Percentiles rank a stretch among this genome's conserved stretches.
Evolutionary conservation across 1,140 invertebrate species (phyloP).

Genomic region (Ericerus pela): DNA sequence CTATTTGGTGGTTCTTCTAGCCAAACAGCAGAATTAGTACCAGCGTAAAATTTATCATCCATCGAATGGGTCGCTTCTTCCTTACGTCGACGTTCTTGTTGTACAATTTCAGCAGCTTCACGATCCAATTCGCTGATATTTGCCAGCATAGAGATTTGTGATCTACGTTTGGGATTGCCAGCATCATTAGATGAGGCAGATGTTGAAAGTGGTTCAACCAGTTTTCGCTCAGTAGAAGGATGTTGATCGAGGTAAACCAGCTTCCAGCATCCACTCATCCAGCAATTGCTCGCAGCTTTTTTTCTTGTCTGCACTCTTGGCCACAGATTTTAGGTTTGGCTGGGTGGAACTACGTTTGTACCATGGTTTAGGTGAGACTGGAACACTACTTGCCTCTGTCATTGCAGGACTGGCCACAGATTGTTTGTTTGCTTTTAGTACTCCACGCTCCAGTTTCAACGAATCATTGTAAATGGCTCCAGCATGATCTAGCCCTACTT

Average conservation of each 20-base stretch:
- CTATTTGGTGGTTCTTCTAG: slow-evolving; percentile 29
- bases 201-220: neutral
- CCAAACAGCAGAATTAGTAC: slow-evolving; percentile 20
- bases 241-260: neutral
- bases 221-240: neutral
- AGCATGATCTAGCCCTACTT: slow-evolving; percentile 8
- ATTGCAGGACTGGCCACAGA: slow-evolving; percentile 10
- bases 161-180: slow-evolving; percentile 35
- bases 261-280: neutral
- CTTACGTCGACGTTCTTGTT: slow-evolving; percentile 36
- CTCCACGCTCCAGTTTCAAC: slow-evolving; percentile 34
- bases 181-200: neutral
- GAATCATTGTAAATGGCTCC: slow-evolving; percentile 31
- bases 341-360: slow-evolving; percentile 37
- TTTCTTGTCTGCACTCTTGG: neutral
- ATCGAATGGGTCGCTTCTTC: slow-evolving; percentile 28
- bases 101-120: slow-evolving; percentile 57
- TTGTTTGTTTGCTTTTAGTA: slow-evolving; percentile 29
- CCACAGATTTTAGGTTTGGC: neutral
- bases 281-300: neutral
- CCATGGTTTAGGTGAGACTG: slow-evolving; percentile 43
- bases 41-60: slow-evolving; percentile 29
- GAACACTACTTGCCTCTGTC: slow-evolving; percentile 21
- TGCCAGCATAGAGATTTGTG: slow-evolving; percentile 47
- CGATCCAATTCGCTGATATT: slow-evolving; percentile 66